Evolutionary conservation across 2,113 vertebrate genomes (phyloP).

Genomic region (Donacobius atricapilla): DNA sequence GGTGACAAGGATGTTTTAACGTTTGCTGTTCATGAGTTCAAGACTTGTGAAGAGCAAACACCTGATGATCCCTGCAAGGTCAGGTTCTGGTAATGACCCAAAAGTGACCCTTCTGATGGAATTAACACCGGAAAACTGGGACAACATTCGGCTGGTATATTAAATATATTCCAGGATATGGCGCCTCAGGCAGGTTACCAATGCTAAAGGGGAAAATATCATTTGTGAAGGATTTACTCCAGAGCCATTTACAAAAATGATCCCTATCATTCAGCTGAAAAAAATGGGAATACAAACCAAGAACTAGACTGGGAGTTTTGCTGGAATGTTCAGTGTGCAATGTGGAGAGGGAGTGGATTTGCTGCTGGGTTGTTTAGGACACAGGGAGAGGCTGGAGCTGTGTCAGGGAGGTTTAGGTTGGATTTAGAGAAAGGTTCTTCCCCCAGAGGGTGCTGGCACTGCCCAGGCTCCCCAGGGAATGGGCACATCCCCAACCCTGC

Average conservation of each 20-base stretch:
- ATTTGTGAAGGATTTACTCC: neutral
- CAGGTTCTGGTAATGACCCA: neutral
- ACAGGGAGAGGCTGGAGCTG: neutral
- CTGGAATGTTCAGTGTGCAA: neutral
- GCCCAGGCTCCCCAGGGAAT: neutral
- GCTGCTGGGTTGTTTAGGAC: neutral
- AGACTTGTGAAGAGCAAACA: neutral
- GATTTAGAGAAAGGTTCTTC: neutral
- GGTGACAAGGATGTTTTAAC: neutral
- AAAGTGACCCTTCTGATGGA: neutral
- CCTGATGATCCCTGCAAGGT: neutral
- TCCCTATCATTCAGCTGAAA: neutral
- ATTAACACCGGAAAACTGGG: neutral
- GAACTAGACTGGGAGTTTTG: neutral
- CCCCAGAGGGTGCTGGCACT: too few species aligned
- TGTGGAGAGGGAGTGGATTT: neutral
- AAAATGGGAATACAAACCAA: neutral
- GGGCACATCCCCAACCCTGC: neutral
- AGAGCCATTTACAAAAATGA: neutral
- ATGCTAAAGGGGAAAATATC: neutral
- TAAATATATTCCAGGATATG: neutral
- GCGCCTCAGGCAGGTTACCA: neutral
- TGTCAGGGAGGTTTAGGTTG: accelerated
- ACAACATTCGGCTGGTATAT: neutral
- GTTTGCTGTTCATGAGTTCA: neutral